These are phyloP conservation scores for Troglohyphantes excavatus DNA, from an alignment of 2,888 invertebrate genomes.

Conservation along the genomic window DNA sequence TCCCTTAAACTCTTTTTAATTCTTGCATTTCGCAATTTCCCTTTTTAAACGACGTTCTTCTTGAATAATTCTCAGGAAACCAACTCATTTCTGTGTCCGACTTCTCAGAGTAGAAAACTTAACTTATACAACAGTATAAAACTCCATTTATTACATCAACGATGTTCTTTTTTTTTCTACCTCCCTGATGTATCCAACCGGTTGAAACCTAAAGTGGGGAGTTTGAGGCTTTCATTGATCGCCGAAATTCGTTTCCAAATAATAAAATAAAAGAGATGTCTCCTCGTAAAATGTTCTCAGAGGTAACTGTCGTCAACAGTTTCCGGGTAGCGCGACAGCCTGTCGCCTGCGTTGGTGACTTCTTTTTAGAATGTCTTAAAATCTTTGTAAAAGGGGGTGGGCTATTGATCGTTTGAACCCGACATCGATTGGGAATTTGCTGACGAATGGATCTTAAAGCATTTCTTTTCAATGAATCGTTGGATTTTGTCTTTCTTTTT, in stretches of 20 bases:
- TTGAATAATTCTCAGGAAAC: too few species aligned
- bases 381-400: constrained; percentile 14
- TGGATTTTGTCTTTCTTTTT: not conserved
- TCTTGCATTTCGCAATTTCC: too few species aligned
- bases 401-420: constrained; percentile 13
- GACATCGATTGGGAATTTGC: constrained; percentile 10
- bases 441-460: constrained; percentile 2
- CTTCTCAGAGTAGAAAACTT: not conserved
- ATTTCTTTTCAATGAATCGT: constrained; percentile 3
- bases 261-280: constrained; percentile 14
- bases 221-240: constrained; percentile 11
- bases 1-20: too few species aligned
- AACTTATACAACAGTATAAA: not conserved
- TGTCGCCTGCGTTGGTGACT: constrained; percentile 33
- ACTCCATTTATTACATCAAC: not conserved
- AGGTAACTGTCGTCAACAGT: constrained; percentile 41
- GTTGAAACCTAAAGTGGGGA: not conserved
- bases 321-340: constrained; percentile 30
- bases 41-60: too few species aligned
- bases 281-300: constrained; percentile 10
- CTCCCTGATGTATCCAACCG: not conserved
- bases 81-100: not conserved
- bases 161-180: not conserved
- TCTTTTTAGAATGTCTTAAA: constrained; percentile 29
- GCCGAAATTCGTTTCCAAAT: not conserved